Base-by-base conservation (phyloP, 2,113 vertebrate species). In the Pygoscelis antarcticus region DNA sequence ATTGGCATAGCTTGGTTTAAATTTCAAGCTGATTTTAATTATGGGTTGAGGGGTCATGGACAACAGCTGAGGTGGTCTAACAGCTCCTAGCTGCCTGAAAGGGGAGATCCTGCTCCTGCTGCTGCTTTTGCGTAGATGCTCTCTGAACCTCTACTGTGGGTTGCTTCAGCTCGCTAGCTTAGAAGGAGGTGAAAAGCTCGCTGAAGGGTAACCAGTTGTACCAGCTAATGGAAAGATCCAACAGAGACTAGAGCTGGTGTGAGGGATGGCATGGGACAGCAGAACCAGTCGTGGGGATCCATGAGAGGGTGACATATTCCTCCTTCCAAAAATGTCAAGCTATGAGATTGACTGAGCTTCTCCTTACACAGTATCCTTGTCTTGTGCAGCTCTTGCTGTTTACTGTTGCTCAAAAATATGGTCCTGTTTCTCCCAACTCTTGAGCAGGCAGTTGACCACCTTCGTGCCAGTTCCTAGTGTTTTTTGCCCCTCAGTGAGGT, bases 351-450 rank as follows among this genome's bases (percentile, higher is more conserved):
- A 3, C 40, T 49, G 13, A 5, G 58, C 49, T 58, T 36, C 69
- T 65, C 44, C 34, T 85, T 26, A 5, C 38, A 4, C 11, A 7
- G 4, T 16, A 1, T n/a, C 49, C 38, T 40, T 32, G 14, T 34
- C 19, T 13, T 14, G 69, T 6, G n/a, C 52, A 7, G 46, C 58
- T n/a, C 70, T 49, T 44, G 18, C 60, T 1, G 0, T 14, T 60
- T 3, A 0, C 4, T 26, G 29, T 0, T 51, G 60, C 34, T 69
- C 40, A 11, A 27, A 38, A 25, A 6, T 1, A 3, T 0, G 0
- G 16, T 44, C 26, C n/a, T 16, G 9, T 34, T 79, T 12, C 16
- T 86, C 49, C 29, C 54, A 57, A 3, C 58, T 5, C 71, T 51
- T 11, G 16, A 58, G 42, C 46, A 38, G 77, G 54, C 54, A 22